Conservation (phyloP, 2,113 vertebrate genomes). For the Stigmatopora nigra region DNA sequence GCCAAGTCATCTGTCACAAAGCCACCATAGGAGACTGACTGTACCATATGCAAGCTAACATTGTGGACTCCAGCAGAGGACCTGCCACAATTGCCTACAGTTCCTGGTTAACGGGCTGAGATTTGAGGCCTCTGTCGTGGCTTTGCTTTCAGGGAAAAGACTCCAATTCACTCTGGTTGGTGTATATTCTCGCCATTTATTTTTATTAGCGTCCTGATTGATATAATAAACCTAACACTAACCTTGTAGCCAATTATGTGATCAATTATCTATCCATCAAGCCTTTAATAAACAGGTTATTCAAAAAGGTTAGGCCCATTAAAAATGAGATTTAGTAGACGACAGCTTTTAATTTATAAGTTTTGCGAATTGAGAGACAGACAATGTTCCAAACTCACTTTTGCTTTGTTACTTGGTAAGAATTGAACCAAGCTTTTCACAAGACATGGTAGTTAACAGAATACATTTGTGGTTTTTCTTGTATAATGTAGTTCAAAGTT, state of each 20-base stretch:
- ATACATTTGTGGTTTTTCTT: background rate
- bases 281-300: background rate
- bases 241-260: background rate
- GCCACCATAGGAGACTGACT: conserved; percentile 28
- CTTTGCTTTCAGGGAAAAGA: conserved; percentile 21
- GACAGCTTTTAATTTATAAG: background rate
- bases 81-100: conserved; percentile 33
- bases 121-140: conserved; percentile 19
- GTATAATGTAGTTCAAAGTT: background rate
- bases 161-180: conserved; percentile 9
- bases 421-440: background rate
- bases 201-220: background rate
- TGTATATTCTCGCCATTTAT: no score
- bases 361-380: conserved; percentile 1
- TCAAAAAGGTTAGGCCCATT: background rate
- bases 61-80: conserved; percentile 27
- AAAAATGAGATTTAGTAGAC: background rate
- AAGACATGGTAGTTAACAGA: background rate
- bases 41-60: conserved; percentile 27
- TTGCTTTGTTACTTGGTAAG: background rate
- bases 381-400: background rate
- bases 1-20: conserved; percentile 50
- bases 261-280: background rate
- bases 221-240: background rate
- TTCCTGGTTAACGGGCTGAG: conserved; percentile 20